Evolutionary conservation across 2,888 invertebrate species (phyloP).

Genomic region (Thyatira batis): DNA sequence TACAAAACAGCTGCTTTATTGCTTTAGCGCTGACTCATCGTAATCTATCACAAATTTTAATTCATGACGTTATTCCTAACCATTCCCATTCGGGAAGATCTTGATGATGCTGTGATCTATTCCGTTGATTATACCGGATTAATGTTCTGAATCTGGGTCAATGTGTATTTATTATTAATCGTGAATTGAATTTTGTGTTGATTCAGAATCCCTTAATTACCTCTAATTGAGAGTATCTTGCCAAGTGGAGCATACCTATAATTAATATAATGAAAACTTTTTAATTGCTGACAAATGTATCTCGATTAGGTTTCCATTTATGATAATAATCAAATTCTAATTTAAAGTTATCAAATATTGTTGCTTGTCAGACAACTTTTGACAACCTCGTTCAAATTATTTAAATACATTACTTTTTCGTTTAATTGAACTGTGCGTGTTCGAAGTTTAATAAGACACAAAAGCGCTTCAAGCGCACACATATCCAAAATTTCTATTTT

Average conservation of each 20-base stretch:
- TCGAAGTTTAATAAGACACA: background rate
- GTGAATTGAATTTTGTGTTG: background rate
- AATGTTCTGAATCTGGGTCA: background rate
- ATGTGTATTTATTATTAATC: background rate
- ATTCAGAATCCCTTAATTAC: no score
- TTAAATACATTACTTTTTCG: no score
- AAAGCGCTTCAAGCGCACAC: constrained; percentile 23
- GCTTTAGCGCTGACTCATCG: constrained; percentile 52
- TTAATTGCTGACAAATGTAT: no score
- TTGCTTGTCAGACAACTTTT: background rate
- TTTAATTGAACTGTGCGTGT: background rate
- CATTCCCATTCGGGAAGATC: constrained; percentile 21
- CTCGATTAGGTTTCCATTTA: background rate
- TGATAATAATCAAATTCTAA: background rate
- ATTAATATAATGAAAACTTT: background rate
- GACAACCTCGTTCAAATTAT: no score
- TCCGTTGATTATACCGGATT: constrained; percentile 4
- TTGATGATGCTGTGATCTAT: constrained; percentile 14
- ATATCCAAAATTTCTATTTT: constrained; percentile 17
- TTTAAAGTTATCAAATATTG: background rate
- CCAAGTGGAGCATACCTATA: background rate
- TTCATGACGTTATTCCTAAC: constrained; percentile 29
- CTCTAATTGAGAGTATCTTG: no score
- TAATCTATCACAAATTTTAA: constrained; percentile 47
- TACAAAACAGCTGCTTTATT: constrained; percentile 53